Percentiles rank a stretch among this genome's conserved stretches.
These are phyloP conservation scores for Synanceia verrucosa DNA, from an alignment of 2,797 vertebrate species.

Conservation along the genomic window DNA sequence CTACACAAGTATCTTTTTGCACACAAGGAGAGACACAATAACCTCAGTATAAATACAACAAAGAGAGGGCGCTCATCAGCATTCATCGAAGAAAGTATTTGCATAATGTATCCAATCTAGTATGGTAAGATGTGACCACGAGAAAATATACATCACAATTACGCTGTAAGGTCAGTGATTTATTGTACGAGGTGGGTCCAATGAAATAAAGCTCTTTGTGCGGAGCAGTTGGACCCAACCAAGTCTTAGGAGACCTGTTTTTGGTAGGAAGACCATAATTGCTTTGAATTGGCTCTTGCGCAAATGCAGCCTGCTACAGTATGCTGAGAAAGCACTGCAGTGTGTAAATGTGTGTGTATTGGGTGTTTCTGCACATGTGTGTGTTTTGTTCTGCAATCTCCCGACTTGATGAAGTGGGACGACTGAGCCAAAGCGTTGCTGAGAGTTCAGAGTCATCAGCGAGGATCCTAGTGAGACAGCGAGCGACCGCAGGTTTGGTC, in stretches of 20 bases:
- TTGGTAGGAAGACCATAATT: conserved; percentile 82
- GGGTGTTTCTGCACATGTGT: conserved; percentile 33
- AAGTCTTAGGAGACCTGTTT: conserved; percentile 73
- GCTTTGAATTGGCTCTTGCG: conserved; percentile 74
- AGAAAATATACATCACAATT: conserved; percentile 67
- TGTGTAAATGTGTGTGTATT: conserved; percentile 25
- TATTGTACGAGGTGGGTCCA: conserved; percentile 57
- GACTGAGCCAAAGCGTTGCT: conserved; percentile 67
- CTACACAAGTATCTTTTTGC: not conserved
- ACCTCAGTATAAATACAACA: conserved; percentile 54
- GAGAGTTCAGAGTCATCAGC: conserved; percentile 79
- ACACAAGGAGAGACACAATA: conserved; percentile 45
- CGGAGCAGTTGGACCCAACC: conserved; percentile 61
- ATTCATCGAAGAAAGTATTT: conserved; percentile 52
- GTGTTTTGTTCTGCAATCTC: conserved; percentile 56
- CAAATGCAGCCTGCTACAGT: conserved; percentile 69
- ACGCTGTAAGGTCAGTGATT: conserved; percentile 55
- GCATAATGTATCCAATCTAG: conserved; percentile 53
- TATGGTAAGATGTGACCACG: conserved; percentile 47
- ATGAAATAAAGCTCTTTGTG: conserved; percentile 67
- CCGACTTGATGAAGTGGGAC: conserved; percentile 72
- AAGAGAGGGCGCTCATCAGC: conserved; percentile 38
- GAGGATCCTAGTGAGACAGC: conserved; percentile 81
- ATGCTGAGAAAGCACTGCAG: conserved; percentile 73
- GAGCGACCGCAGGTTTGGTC: conserved; percentile 78